Evolutionary conservation across 2,888 invertebrate species (phyloP).

Genomic region (Spatulosminthurus flaviceps): DNA sequence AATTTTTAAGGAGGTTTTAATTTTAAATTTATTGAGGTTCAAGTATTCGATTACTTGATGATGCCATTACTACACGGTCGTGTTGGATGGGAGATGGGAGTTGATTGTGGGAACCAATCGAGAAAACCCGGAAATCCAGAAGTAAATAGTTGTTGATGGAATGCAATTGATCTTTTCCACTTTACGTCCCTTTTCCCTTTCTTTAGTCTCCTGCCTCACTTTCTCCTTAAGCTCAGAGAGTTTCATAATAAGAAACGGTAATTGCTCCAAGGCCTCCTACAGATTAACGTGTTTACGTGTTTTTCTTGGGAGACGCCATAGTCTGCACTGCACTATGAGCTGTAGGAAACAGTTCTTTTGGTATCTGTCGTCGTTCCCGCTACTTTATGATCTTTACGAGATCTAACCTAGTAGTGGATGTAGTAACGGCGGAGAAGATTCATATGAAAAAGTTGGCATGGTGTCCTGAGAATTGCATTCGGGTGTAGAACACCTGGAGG

Average conservation of each 20-base stretch:
- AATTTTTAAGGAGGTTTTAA: no score
- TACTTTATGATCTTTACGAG: no score
- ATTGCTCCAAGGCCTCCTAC: neutral
- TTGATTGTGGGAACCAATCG: conserved; percentile 8
- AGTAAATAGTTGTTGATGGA: conserved; percentile 2
- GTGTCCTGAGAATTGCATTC: no score
- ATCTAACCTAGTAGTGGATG: no score
- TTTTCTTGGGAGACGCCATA: neutral
- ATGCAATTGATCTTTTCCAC: conserved; percentile 6
- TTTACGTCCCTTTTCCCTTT: neutral
- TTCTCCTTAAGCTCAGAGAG: neutral
- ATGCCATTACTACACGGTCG: neutral
- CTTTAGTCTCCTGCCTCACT: no score
- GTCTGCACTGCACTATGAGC: neutral
- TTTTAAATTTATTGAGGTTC: neutral
- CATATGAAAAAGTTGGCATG: no score
- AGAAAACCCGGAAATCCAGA: conserved; percentile 18
- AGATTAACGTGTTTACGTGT: no score
- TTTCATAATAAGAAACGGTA: neutral
- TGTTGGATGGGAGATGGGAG: neutral
- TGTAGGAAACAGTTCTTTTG: no score
- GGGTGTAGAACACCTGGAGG: no score
- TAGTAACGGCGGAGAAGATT: no score
- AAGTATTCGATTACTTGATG: conserved; percentile 8
- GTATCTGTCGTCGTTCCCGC: no score